phyloP scores from a whole-genome alignment of 2,888 invertebrate species.

The Aleiodes leptofemur region DNA sequence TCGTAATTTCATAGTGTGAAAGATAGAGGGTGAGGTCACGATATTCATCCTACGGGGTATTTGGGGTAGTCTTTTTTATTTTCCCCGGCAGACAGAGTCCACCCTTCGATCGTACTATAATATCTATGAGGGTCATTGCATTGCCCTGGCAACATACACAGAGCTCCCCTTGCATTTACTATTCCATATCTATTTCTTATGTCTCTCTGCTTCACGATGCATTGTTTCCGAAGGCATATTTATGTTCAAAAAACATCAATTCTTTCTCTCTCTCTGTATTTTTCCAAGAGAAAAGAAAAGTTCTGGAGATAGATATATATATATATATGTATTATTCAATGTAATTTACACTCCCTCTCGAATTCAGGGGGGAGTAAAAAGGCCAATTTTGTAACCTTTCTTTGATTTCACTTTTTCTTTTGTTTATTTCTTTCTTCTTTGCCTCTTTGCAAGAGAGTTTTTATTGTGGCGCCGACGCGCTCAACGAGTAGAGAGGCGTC shows the following conservation, averaged over 20 bases:
- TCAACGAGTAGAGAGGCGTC: slow-evolving; percentile 36
- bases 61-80: slow-evolving; percentile 29
- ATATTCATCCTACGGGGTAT: slow-evolving; percentile 40
- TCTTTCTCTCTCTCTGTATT: slow-evolving; percentile 48
- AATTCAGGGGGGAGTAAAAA: slow-evolving; percentile 1
- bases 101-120: slow-evolving; percentile 27
- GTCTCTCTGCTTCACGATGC: slow-evolving; percentile 4
- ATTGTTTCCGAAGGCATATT: slow-evolving; percentile 22
- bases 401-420: neutral
- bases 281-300: no score
- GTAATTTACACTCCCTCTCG: neutral
- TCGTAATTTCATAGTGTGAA: slow-evolving; percentile 48
- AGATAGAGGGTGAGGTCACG: slow-evolving; percentile 24
- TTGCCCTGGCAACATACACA: slow-evolving; percentile 57
- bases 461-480: slow-evolving; percentile 40
- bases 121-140: slow-evolving; percentile 59
- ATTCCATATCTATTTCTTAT: slow-evolving; percentile 27
- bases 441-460: slow-evolving; percentile 23
- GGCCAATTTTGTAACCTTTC: slow-evolving; percentile 4
- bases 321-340: neutral
- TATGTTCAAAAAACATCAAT: slow-evolving; percentile 49
- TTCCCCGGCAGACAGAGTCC: neutral
- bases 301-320: no score
- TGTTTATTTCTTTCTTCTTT: slow-evolving; percentile 19
- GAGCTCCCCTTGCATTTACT: slow-evolving; percentile 14